Base-by-base conservation (phyloP, 2,888 invertebrate genomes). In the Prenolepis imparis region DNA sequence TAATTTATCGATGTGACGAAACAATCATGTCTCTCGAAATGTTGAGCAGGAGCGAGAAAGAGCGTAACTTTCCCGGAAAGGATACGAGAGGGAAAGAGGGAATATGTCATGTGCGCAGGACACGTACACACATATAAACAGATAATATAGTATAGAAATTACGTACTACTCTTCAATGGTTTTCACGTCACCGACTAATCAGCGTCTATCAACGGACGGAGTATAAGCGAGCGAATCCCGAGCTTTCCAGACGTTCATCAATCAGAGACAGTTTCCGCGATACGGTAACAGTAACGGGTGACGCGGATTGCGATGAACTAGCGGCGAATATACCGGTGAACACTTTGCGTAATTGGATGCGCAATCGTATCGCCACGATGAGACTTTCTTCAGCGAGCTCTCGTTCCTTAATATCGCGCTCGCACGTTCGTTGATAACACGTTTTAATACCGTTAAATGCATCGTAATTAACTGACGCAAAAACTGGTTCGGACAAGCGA, bases 1-100 rank as follows among this genome's bases (percentile, higher is more conserved):
- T 83, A 88, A 91, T 90, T 89, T 87, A 90, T 90, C 88, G 91
- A 87, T 73, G 68, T 66, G 73, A 44, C 36, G 84, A 70, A 87
- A 87, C 84, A 70, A 73, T 66, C 84, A 83, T 75, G 83, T 28
- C 57, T 84, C 83, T 84, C 86, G 84, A 90, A 89, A 84, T 81
- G 85, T 87, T 86, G 75, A 48, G 63, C 77, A 59, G 63, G 61
- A 64, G 61, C 68, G 64, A 59, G 48, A 77, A 72, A 61, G 80
- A 77, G 63, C 57, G 28, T 28, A 52, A n/a, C 44, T 18, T 28
- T 41, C 3, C 36, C 61, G 48, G 55, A 44, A 6, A 67, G 24
- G 21, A 44, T n/a, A n/a, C 5, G 64, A 44, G 52, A 18, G 15
- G 9, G 48, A 63, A 67, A 59, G 12, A 28, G 59, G 59, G 8